phyloP scores from a whole-genome alignment of 2,888 invertebrate genomes.

The Cecidostiba fungosa region DNA sequence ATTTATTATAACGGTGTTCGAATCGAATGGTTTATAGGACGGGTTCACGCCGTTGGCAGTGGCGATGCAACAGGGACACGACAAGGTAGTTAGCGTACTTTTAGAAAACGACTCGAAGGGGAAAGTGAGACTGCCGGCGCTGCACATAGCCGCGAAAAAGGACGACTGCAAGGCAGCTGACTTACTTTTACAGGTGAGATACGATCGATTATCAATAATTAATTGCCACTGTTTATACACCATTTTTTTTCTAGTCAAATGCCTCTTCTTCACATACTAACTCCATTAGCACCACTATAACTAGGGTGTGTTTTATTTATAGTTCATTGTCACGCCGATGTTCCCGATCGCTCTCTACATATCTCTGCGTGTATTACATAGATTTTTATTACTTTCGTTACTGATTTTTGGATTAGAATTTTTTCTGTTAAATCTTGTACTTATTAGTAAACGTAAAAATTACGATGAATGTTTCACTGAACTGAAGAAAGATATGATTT shows the following conservation, averaged over 20 bases:
- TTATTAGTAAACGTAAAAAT: too few relatives aligned
- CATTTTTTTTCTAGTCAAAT: neutral
- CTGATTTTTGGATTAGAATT: neutral
- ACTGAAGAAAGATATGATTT: too few relatives aligned
- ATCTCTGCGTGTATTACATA: neutral
- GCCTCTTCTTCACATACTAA: too few relatives aligned
- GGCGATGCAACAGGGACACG: slow-evolving; percentile 99
- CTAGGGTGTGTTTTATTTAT: slow-evolving; percentile 26
- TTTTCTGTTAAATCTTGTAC: too few relatives aligned
- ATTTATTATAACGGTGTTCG: neutral
- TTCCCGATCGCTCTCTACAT: neutral
- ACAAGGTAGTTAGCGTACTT: slow-evolving; percentile 97
- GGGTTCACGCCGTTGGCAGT: slow-evolving; percentile 99
- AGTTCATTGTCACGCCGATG: slow-evolving; percentile 50
- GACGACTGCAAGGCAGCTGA: slow-evolving; percentile 98
- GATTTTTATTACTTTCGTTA: neutral
- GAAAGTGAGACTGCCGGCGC: slow-evolving; percentile 96
- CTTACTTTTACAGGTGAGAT: slow-evolving; percentile 88
- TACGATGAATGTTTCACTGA: too few relatives aligned
- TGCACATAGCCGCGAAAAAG: slow-evolving; percentile 99
- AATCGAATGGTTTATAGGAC: slow-evolving; percentile 83
- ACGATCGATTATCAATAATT: slow-evolving; percentile 50
- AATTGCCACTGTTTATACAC: neutral
- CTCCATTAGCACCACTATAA: too few relatives aligned
- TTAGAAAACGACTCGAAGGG: slow-evolving; percentile 98